Conservation (phyloP, 2,113 vertebrate species). For the Dunckerocampus dactyliophorus region DNA sequence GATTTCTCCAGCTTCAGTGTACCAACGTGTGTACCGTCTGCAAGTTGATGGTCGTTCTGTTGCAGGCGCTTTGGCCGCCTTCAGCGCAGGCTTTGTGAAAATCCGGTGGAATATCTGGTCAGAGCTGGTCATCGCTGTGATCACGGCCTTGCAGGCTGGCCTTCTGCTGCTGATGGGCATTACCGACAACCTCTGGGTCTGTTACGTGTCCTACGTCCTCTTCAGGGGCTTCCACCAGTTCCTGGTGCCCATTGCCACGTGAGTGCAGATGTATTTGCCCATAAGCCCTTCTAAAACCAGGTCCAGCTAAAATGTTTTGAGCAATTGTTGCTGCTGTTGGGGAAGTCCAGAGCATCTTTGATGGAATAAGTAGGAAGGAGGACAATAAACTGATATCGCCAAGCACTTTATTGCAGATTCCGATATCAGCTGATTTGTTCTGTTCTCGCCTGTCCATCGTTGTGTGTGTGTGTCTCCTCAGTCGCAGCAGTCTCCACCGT, state of each 20-base stretch:
- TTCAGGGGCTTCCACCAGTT: slow-evolving; percentile 91
- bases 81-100: slow-evolving; percentile 78
- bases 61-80: slow-evolving; percentile 81
- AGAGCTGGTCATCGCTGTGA: slow-evolving; percentile 78
- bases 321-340: background rate
- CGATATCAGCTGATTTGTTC: too few species aligned
- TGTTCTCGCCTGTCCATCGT: too few species aligned
- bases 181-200: slow-evolving; percentile 81
- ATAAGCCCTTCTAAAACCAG: background rate
- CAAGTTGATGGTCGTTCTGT: background rate
- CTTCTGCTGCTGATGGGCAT: slow-evolving; percentile 83
- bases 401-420: too few species aligned
- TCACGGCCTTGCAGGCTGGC: slow-evolving; percentile 81
- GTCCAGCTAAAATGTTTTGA: background rate
- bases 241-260: slow-evolving; percentile 93
- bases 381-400: too few species aligned
- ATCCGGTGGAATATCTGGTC: slow-evolving; percentile 90
- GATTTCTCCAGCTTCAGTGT: slow-evolving; percentile 13
- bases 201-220: slow-evolving; percentile 81
- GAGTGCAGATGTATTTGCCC: slow-evolving; percentile 38
- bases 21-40: too few species aligned
- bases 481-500: too few species aligned
- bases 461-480: too few species aligned
- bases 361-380: too few species aligned
- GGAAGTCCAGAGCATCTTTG: too few species aligned